phyloP scores from a whole-genome alignment of 2,888 invertebrate species.

The Eudasyphora cyanicolor region DNA sequence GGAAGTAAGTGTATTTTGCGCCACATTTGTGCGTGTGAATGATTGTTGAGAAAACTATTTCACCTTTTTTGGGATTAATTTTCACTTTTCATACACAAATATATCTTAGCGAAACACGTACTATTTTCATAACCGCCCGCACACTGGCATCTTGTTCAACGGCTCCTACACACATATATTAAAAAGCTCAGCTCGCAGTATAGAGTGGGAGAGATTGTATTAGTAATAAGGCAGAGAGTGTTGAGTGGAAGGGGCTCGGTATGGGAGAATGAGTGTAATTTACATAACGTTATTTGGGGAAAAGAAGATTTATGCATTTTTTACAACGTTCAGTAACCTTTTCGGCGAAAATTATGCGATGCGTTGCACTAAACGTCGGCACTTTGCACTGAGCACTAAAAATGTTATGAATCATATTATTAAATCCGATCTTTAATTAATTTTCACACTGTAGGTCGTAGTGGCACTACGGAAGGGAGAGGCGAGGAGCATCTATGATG shows the following conservation, averaged over 20 bases:
- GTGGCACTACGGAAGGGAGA: not conserved
- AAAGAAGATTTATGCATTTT: slow-evolving; percentile 16
- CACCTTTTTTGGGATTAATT: slow-evolving; percentile 61
- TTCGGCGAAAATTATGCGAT: not conserved
- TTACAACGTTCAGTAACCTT: not conserved
- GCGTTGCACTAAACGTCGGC: not conserved
- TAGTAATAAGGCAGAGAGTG: not conserved
- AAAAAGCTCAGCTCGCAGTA: not conserved
- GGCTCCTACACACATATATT: not conserved
- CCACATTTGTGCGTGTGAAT: not conserved
- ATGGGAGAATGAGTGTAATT: not conserved
- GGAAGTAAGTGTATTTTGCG: no score
- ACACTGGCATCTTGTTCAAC: no score
- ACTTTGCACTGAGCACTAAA: not conserved
- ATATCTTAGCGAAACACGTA: slow-evolving; percentile 12
- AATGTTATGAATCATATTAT: slow-evolving; percentile 8
- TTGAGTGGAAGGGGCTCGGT: not conserved
- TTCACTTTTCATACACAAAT: slow-evolving; percentile 51
- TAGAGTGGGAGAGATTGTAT: not conserved
- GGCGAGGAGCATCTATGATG: not conserved
- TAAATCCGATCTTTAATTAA: slow-evolving; percentile 14
- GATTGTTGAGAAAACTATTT: slow-evolving; percentile 56
- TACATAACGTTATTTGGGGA: not conserved
- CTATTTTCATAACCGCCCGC: not conserved
- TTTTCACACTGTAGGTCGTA: not conserved